Evolutionary conservation across 2,113 vertebrate species (phyloP).

Genomic region (Pedetes capensis): DNA sequence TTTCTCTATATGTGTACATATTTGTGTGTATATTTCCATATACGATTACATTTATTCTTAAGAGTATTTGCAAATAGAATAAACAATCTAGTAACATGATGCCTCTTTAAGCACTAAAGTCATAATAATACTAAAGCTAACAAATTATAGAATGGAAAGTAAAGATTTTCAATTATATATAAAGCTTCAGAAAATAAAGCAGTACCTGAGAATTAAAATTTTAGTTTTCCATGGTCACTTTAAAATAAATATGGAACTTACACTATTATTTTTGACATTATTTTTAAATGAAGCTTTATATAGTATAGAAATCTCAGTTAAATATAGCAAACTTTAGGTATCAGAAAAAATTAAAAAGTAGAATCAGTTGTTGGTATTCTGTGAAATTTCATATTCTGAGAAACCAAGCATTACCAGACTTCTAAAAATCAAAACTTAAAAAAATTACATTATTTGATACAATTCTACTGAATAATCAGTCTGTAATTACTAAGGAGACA

Average conservation of each 20-base stretch:
- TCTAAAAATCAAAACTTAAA: constrained; percentile 34
- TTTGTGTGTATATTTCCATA: neutral
- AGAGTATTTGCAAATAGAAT: neutral
- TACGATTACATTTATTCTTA: neutral
- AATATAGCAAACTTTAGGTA: neutral
- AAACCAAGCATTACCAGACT: neutral
- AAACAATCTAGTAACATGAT: neutral
- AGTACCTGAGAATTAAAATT: neutral
- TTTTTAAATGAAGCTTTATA: neutral
- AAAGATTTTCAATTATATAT: neutral
- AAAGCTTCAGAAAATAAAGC: neutral
- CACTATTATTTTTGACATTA: neutral
- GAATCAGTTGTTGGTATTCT: neutral
- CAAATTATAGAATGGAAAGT: neutral
- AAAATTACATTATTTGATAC: constrained; percentile 26
- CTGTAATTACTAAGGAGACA: constrained; percentile 30
- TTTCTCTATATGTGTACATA: neutral
- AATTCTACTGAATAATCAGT: neutral
- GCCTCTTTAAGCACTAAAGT: neutral
- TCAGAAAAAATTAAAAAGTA: neutral
- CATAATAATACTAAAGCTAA: neutral
- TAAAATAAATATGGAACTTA: neutral
- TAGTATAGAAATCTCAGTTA: neutral
- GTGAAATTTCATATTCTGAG: neutral
- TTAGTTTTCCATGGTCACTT: neutral